Conservation (phyloP, 2,797 vertebrate species). For the Typhlichthys eigenmanni region DNA sequence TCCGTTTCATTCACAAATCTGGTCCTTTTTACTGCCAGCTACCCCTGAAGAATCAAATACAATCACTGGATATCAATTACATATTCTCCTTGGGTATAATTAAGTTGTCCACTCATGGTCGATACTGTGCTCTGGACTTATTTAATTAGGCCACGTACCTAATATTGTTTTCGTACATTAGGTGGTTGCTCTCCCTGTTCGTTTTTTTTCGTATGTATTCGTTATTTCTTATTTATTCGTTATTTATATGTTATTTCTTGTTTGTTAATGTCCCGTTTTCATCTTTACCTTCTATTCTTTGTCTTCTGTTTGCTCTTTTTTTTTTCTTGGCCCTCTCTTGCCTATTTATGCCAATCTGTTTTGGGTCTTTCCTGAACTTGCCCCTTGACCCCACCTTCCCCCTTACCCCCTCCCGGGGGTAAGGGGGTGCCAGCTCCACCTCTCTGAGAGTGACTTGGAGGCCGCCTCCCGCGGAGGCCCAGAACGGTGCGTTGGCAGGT, state of each 20-base stretch:
- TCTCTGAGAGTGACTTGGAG: constrained; percentile 96
- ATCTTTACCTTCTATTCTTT: constrained; percentile 61
- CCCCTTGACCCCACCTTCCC: constrained; percentile 77
- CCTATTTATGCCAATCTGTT: constrained; percentile 30
- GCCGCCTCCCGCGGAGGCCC: constrained; percentile 85
- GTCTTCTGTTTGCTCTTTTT: constrained; percentile 50
- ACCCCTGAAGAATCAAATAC: constrained; percentile 49
- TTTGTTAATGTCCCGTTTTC: constrained; percentile 57
- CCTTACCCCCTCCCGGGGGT: constrained; percentile 82
- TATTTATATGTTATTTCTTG: constrained; percentile 63
- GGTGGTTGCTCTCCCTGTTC: constrained; percentile 33
- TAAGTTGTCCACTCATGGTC: constrained; percentile 73
- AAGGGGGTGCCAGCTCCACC: constrained; percentile 89
- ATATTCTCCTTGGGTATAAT: constrained; percentile 69
- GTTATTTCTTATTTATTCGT: constrained; percentile 46
- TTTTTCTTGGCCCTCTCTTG: constrained; percentile 60
- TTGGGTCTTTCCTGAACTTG: constrained; percentile 53
- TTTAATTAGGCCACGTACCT: constrained; percentile 53
- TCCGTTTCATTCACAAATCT: constrained; percentile 56
- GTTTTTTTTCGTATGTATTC: constrained; percentile 45
- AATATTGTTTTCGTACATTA: constrained; percentile 52
- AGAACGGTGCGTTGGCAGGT: constrained; percentile 87
- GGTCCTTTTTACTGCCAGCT: constrained; percentile 39
- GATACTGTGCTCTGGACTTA: constrained; percentile 63
- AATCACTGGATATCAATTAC: constrained; percentile 56